A percentile compares a stretch with the other conserved stretches of the same genome.
Evolutionary conservation across 2,113 vertebrate species (phyloP).

Genomic region (Cnemophilus loriae): DNA sequence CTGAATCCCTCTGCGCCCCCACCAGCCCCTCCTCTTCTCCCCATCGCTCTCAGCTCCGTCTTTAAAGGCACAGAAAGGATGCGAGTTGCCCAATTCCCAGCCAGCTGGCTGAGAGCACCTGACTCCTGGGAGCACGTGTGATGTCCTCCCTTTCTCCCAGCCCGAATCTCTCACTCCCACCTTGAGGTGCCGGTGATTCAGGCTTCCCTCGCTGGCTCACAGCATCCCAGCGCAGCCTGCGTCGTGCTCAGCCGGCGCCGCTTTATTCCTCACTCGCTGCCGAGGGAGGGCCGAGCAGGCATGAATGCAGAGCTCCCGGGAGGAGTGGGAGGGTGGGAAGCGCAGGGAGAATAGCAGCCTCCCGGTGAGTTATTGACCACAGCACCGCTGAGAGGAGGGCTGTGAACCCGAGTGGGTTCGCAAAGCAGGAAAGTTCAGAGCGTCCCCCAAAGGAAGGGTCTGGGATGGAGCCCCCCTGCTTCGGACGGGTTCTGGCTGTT

Average conservation of each 20-base stretch:
- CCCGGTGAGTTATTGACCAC: conserved; percentile 25
- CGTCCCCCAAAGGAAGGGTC: neutral
- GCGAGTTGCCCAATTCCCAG: neutral
- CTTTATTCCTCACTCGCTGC: conserved; percentile 10
- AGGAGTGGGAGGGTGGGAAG: conserved; percentile 57
- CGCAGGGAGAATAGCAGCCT: neutral
- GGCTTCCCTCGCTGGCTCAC: neutral
- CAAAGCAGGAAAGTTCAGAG: neutral
- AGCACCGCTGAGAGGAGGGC: neutral
- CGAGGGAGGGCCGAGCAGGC: conserved; percentile 43
- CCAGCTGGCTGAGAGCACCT: neutral
- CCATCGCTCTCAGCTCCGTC: neutral
- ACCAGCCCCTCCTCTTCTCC: neutral
- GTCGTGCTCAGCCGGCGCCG: conserved; percentile 23
- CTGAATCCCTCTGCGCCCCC: neutral
- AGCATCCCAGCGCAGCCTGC: neutral
- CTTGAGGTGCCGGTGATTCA: conserved; percentile 1
- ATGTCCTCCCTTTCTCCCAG: neutral
- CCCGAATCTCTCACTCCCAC: conserved; percentile 34
- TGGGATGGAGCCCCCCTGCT: neutral
- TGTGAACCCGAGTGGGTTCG: neutral
- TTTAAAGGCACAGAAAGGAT: neutral
- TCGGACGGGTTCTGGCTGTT: accelerated
- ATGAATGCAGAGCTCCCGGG: conserved; percentile 16
- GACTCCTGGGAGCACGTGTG: neutral